Evolutionary conservation across 2,888 invertebrate species (phyloP), one percentile per base, ranked within the genome.

Genomic region (Drosophila histrio): DNA sequence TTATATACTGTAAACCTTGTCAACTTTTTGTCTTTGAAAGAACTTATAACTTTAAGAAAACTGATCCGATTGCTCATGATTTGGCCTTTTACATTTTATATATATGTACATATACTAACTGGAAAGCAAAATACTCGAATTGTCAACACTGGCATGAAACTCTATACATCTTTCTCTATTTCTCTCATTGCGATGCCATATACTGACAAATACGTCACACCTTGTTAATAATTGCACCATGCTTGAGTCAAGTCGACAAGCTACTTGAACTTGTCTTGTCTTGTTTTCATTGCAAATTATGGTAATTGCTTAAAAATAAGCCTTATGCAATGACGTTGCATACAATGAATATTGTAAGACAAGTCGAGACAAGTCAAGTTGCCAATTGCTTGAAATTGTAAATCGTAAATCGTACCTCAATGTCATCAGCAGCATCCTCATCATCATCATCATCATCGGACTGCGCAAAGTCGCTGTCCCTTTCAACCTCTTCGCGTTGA

Each of bases 361-460:
- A 47, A 44, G 28, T 46, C 24, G 26, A 26, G 11, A 17, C 17
- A 39, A 44, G 36, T 24, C 22, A 26, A 47, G 32, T 15, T 22
- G 72, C 34, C 63, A 64, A 54, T 28, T 41, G 19, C 15, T 36
- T n/a, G 3, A 47, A 4, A 21, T 21, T 17, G 13, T 68, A 97
- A n/a, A n/a, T n/a, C n/a, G n/a, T n/a, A n/a, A n/a, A 21, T 21
- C 22, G 13, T 68, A 97, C 97, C 94, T 97, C 97, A 89, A 97
- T 95, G 92, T 97, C 97, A 22, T 77, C 66, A 11, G 47, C 43
- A 28, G 47, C 43, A 28, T 52, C 46, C 30, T 54, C 54, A 24
- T 96, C 96, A 34, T 93, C 72, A 41, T 93, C 72, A 41, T 82
- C 74, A n/a, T 79, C 93, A 71, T 95, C 95, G 3, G 89, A 89